These are phyloP conservation scores for Carassius auratus DNA, from an alignment of 2,113 vertebrate species.

Conservation along the genomic window DNA sequence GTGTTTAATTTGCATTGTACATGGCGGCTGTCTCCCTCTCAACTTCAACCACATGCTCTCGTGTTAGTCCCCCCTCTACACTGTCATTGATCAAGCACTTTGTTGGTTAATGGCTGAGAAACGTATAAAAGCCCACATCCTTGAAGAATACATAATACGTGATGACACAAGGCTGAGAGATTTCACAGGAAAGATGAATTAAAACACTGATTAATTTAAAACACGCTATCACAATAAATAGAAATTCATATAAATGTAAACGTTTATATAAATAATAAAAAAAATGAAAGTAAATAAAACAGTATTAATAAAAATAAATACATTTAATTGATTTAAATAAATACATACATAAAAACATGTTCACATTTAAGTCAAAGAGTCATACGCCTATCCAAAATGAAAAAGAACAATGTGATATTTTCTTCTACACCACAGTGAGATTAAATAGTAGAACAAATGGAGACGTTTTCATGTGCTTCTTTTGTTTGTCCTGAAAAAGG, in stretches of 20 bases:
- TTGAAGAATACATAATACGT: conserved; percentile 9
- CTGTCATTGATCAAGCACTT: conserved; percentile 41
- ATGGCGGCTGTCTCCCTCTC: conserved; percentile 12
- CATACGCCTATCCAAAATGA: too few species aligned
- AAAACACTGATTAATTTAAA: neutral
- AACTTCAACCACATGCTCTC: conserved; percentile 47
- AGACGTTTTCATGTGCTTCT: neutral
- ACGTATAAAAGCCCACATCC: conserved; percentile 55
- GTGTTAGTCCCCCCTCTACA: conserved; percentile 33
- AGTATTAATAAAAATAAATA: too few species aligned
- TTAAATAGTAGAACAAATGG: neutral
- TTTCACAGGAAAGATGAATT: neutral
- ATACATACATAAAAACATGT: too few species aligned
- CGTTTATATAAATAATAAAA: too few species aligned
- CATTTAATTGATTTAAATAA: too few species aligned
- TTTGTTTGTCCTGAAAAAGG: neutral
- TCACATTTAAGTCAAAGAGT: too few species aligned
- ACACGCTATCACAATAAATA: neutral
- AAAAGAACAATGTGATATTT: neutral
- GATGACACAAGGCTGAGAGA: neutral
- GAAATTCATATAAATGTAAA: neutral
- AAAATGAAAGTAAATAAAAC: too few species aligned
- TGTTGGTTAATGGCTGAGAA: conserved; percentile 45
- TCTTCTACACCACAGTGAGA: neutral
- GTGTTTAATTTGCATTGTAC: conserved; percentile 44